Conservation (phyloP, 2,113 vertebrate genomes). For the Triplophysa tibetana region DNA sequence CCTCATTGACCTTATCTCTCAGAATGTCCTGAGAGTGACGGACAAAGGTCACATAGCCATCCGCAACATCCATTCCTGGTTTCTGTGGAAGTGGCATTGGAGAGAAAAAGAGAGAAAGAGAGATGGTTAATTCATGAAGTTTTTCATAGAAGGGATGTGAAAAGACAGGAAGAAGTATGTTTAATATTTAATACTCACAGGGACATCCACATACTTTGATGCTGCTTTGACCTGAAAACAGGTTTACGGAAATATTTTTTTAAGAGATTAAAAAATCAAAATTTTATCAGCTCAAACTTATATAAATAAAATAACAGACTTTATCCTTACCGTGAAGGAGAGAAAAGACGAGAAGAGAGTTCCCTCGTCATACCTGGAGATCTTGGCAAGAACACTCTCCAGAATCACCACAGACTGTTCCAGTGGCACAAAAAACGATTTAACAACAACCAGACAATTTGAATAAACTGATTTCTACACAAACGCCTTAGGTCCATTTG, state of each 20-base stretch:
- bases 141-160: neutral
- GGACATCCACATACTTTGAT: slow-evolving; percentile 99
- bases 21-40: slow-evolving; percentile 99
- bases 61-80: slow-evolving; percentile 98
- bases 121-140: neutral
- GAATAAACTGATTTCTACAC: neutral
- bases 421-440: slow-evolving; percentile 46
- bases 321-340: slow-evolving; percentile 93
- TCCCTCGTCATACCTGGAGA: slow-evolving; percentile 98
- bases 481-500: neutral
- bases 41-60: slow-evolving; percentile 99
- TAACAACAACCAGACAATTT: slow-evolving; percentile 4
- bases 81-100: slow-evolving; percentile 78
- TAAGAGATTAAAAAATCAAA: neutral
- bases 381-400: slow-evolving; percentile 95
- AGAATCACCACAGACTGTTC: slow-evolving; percentile 92
- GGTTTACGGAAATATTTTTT: no score
- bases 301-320: neutral
- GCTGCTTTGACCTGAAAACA: slow-evolving; percentile 95
- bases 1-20: slow-evolving; percentile 99
- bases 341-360: slow-evolving; percentile 99
- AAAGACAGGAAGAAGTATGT: neutral
- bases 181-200: slow-evolving; percentile 84
- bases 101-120: slow-evolving; percentile 28
- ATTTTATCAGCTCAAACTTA: neutral